Evolutionary conservation across 2,797 vertebrate species (phyloP).

Genomic region (Pseudomugil tenellus): DNA sequence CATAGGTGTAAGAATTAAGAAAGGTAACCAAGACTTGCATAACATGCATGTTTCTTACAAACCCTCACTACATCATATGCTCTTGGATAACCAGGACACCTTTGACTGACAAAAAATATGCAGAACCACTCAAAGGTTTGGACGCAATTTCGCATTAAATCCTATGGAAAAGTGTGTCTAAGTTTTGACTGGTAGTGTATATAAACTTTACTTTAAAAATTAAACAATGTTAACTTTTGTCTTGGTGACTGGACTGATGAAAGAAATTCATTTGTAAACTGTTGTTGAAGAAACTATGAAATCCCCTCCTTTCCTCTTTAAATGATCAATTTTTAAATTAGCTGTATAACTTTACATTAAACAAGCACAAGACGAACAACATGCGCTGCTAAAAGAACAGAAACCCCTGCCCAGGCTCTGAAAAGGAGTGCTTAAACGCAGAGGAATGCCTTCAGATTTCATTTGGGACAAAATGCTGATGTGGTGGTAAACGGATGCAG

Average conservation of each 20-base stretch:
- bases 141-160: no score
- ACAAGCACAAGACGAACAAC: slow-evolving; percentile 71
- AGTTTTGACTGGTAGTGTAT: no score
- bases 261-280: neutral
- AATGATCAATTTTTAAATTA: neutral
- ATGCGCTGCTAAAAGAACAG: slow-evolving; percentile 71
- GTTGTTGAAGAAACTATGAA: no score
- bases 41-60: neutral
- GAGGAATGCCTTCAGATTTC: slow-evolving; percentile 90
- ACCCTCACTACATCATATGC: neutral
- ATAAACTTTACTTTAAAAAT: no score
- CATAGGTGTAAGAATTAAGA: no score
- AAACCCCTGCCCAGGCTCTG: slow-evolving; percentile 68
- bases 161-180: no score
- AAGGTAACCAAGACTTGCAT: neutral
- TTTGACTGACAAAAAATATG: no score
- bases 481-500: slow-evolving; percentile 92
- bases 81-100: neutral
- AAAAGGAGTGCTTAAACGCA: slow-evolving; percentile 82
- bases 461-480: slow-evolving; percentile 88
- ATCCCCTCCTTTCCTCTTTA: neutral
- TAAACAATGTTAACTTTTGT: neutral
- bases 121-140: no score
- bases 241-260: neutral
- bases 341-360: slow-evolving; percentile 74